Conservation (phyloP, 2,797 vertebrate species). For the Siniperca obscura region DNA sequence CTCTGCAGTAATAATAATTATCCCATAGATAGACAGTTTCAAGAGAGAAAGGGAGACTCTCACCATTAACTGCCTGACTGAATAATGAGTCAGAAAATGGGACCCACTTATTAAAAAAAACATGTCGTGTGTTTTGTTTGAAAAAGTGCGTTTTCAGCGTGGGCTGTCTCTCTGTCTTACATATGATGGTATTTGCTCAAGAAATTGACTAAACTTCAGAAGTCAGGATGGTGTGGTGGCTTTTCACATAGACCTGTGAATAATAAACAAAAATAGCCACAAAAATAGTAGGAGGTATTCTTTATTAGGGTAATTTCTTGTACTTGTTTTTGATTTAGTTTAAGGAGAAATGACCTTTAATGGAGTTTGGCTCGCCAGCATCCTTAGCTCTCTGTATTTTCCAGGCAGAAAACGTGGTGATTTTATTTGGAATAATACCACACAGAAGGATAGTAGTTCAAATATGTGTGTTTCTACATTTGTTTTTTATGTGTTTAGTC, state of each 20-base stretch:
- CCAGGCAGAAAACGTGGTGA: constrained; percentile 38
- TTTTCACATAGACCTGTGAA: constrained; percentile 19
- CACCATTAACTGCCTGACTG: not conserved
- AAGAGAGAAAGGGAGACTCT: not conserved
- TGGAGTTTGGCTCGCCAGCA: constrained; percentile 24
- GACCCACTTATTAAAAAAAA: not conserved
- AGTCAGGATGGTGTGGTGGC: not conserved
- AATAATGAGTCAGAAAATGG: constrained; percentile 24
- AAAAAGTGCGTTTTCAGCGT: not conserved
- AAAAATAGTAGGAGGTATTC: constrained; percentile 21
- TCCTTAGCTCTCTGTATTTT: constrained; percentile 46
- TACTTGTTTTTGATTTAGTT: constrained; percentile 35
- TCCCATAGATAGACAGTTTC: not conserved
- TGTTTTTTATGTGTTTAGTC: not conserved
- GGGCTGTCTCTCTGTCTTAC: not conserved
- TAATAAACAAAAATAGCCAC: constrained; percentile 24
- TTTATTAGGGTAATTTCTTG: constrained; percentile 24
- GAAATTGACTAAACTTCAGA: not conserved
- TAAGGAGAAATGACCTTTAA: constrained; percentile 41
- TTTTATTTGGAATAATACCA: constrained; percentile 43
- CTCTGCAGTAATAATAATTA: not conserved
- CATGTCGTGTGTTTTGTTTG: not conserved
- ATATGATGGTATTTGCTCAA: not conserved
- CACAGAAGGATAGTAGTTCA: constrained; percentile 14
- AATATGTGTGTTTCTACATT: constrained; percentile 2